Evolutionary conservation across 2,888 invertebrate genomes (phyloP), one percentile per base, ranked within the genome.

Genomic region (Panzeria rudis): DNA sequence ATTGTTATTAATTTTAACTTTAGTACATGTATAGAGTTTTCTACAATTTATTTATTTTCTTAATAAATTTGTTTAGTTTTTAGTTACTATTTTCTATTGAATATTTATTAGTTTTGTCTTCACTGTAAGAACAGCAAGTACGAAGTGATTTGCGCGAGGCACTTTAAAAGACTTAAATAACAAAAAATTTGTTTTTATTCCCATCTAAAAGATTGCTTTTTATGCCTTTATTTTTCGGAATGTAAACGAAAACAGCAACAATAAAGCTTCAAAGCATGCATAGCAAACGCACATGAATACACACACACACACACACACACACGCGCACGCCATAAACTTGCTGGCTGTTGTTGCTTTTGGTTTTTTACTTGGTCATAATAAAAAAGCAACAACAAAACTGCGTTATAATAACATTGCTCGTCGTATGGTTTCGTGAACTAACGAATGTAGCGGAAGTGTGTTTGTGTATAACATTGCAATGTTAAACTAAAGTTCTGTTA

Each of bases 151-250:
- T 92, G 92, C 91, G 89, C 92, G 90, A 90, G 91, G 89, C 92
- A 90, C 91, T 92, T 92, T 92, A 91, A 87, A 91, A 90, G 92
- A 90, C 92, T 92, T 92, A 92, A 92, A 92, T 92, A 92, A 92
- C 90, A 91, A 77, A 83, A 80, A 83, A 64, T 77, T 83, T 71
- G 73, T 88, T 89, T 89, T 77, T 78, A 84, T 77, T 82, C 87
- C 87, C 88, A 88, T 88, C 88, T 88, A 88, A 86, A 86, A 87
- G 87, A 86, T 54, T 71, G 23, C 52, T 84, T 69, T 47, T 61
- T 38, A 50, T 59, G 25, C 47, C 61, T 73, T 41, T 41, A 47
- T 35, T 62, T 50, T 82, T 61, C 81, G 75, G 76, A 44, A 47
- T 64, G 73, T 47, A 54, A 82, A 76, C 76, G 68, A 83, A 76